These are phyloP conservation scores for Cuculus canorus DNA, from an alignment of 2,797 vertebrate species.

Conservation along the genomic window DNA sequence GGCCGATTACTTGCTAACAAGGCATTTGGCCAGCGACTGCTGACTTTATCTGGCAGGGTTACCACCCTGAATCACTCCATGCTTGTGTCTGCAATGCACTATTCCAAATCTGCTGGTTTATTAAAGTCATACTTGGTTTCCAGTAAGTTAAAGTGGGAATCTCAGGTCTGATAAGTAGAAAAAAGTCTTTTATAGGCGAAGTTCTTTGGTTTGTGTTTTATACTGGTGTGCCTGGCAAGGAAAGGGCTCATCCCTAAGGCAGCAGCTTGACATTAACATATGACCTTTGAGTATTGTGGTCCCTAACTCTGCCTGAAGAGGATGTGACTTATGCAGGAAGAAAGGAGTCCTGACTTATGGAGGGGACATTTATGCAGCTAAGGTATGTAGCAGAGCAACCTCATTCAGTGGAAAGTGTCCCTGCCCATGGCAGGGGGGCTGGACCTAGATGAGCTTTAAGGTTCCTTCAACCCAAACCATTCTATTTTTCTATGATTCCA, in stretches of 20 bases:
- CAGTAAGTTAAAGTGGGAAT: neutral
- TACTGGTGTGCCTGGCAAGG: neutral
- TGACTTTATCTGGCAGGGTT: neutral
- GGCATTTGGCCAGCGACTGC: neutral
- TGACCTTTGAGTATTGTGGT: neutral
- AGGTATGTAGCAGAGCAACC: too few species aligned
- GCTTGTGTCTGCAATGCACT: too few species aligned
- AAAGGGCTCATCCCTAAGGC: neutral
- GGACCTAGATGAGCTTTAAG: too few species aligned
- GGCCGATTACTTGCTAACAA: rapidly evolving
- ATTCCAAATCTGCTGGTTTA: neutral
- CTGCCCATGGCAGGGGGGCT: too few species aligned
- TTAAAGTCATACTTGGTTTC: neutral
- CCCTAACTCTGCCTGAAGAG: neutral
- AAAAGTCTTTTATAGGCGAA: neutral
- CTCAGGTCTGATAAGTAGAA: neutral
- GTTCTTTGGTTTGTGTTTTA: neutral
- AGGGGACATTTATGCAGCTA: neutral
- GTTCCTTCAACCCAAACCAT: too few species aligned
- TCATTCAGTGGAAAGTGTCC: too few species aligned
- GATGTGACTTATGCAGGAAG: neutral
- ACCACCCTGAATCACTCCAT: rapidly evolving
- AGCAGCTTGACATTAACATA: neutral
- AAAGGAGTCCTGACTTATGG: neutral
- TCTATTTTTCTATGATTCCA: too few species aligned